Evolutionary conservation across 2,797 vertebrate genomes (phyloP).

Genomic region (Triplophysa bombifrons): DNA sequence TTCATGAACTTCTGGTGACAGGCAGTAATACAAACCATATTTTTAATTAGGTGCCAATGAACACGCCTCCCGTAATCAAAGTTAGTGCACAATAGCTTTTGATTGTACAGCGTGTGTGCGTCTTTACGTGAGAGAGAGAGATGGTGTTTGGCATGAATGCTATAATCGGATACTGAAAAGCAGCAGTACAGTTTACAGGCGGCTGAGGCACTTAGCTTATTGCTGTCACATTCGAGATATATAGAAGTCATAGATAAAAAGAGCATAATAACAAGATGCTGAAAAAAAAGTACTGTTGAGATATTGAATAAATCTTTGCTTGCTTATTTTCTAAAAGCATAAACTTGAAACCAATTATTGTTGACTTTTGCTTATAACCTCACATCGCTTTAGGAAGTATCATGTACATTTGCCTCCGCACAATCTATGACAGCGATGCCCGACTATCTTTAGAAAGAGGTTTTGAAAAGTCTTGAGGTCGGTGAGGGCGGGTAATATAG

Average conservation of each 20-base stretch:
- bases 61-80: slow-evolving; percentile 40
- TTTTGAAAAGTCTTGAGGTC: slow-evolving; percentile 9
- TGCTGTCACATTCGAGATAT: slow-evolving; percentile 46
- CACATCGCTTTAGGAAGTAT: slow-evolving; percentile 7
- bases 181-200: slow-evolving; percentile 8
- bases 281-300: slow-evolving; percentile 53
- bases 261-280: slow-evolving; percentile 51
- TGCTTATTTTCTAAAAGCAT: slow-evolving; percentile 55
- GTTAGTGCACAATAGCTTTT: slow-evolving; percentile 15
- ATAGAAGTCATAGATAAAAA: slow-evolving; percentile 1
- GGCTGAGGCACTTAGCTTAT: slow-evolving; percentile 58
- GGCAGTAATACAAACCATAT: slow-evolving; percentile 39
- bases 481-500: background rate
- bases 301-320: slow-evolving; percentile 55
- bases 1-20: slow-evolving; percentile 48
- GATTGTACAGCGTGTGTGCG: too few species aligned
- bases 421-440: slow-evolving; percentile 1
- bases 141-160: slow-evolving; percentile 42
- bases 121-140: background rate
- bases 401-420: background rate
- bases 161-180: slow-evolving; percentile 50
- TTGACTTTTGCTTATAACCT: slow-evolving; percentile 34
- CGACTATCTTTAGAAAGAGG: background rate
- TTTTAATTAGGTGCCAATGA: slow-evolving; percentile 51
- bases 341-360: slow-evolving; percentile 53